phyloP scores from a whole-genome alignment of 2,113 vertebrate genomes.

The Xenopus laevis region DNA sequence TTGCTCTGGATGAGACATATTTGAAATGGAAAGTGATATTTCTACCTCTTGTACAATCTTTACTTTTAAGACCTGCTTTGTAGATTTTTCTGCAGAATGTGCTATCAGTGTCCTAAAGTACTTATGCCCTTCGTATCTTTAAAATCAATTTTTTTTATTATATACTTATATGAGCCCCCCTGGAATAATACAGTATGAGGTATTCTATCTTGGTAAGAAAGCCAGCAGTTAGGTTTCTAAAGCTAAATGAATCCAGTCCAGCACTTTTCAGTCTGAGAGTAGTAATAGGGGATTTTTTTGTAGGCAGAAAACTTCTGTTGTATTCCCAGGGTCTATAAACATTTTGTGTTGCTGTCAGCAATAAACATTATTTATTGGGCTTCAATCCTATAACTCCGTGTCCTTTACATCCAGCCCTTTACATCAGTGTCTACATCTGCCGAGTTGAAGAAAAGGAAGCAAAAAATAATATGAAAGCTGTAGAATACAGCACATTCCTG shows the following conservation, averaged over 20 bases:
- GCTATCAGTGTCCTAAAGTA: no score
- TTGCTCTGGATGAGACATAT: no score
- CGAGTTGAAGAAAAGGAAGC: neutral
- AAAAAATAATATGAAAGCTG: neutral
- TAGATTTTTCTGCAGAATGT: no score
- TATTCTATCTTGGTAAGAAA: no score
- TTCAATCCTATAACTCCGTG: neutral
- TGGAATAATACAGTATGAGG: no score
- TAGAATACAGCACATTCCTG: neutral
- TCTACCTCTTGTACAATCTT: no score
- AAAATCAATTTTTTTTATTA: no score
- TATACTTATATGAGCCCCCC: no score
- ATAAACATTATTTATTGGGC: constrained; percentile 22
- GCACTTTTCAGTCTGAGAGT: constrained; percentile 6
- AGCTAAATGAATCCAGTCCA: constrained; percentile 8
- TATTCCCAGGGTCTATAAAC: constrained; percentile 14
- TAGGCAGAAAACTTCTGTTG: constrained; percentile 9
- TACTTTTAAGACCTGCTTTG: no score
- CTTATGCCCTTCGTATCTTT: no score
- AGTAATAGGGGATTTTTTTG: neutral
- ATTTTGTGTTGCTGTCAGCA: constrained; percentile 16
- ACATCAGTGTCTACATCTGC: neutral
- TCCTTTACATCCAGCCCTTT: neutral
- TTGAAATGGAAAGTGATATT: no score
- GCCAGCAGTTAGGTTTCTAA: neutral